Percentiles rank a stretch among this genome's conserved stretches.
Conservation (phyloP, 1,140 invertebrate genomes). For the Ips typographus region DNA sequence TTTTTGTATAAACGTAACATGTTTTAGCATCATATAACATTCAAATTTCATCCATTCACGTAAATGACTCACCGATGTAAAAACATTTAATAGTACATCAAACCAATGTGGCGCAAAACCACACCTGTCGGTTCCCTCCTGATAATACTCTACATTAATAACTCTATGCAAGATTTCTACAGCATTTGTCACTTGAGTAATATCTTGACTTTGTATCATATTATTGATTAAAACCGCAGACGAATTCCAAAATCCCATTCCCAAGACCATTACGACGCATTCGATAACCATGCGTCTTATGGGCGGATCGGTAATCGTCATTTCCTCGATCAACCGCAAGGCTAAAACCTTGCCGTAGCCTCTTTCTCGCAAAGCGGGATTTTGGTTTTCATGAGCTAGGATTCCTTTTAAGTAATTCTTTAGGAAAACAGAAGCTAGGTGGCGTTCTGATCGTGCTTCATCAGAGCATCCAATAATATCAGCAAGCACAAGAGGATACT, state of each 20-base stretch:
- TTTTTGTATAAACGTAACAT: background rate
- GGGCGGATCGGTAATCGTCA: background rate
- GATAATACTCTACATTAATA: conserved; percentile 1
- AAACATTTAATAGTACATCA: conserved; percentile 20
- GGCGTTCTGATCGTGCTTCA: conserved; percentile 15
- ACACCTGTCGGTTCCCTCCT: too few relatives aligned
- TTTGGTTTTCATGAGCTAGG: background rate
- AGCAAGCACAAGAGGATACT: conserved; percentile 26
- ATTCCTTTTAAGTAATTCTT: conserved; percentile 30
- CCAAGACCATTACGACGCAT: conserved; percentile 9
- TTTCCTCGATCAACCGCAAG: conserved; percentile 4
- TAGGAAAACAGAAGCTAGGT: conserved; percentile 26
- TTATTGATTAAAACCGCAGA: conserved; percentile 11
- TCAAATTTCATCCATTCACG: too few relatives aligned
- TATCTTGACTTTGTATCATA: conserved; percentile 23
- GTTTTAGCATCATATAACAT: too few relatives aligned
- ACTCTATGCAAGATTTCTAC: conserved; percentile 15
- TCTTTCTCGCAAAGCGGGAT: conserved; percentile 7
- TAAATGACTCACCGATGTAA: conserved; percentile 18
- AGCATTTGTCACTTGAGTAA: conserved; percentile 10
- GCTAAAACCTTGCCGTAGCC: conserved; percentile 11
- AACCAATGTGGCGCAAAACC: conserved; percentile 13
- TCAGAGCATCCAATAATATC: conserved; percentile 15
- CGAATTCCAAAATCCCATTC: conserved; percentile 22
- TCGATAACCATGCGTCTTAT: conserved; percentile 15